Percentiles rank a stretch among this genome's conserved stretches.
Conservation (phyloP, 2,113 vertebrate species). For the Urocynchramus pylzowi region DNA sequence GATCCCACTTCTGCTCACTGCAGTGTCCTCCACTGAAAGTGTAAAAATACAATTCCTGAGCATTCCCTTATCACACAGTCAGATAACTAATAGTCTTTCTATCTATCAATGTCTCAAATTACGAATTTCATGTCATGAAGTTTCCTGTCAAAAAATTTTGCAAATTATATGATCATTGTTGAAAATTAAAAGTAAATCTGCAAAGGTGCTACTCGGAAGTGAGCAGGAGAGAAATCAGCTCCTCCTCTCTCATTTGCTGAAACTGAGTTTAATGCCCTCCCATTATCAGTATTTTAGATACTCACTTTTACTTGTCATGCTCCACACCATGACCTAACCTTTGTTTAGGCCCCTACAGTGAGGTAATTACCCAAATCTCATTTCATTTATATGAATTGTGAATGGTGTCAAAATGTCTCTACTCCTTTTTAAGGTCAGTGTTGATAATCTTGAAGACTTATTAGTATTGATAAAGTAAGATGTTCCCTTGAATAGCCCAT, state of each 20-base stretch:
- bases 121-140: not conserved
- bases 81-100: not conserved
- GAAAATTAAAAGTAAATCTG: not conserved
- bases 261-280: not conserved
- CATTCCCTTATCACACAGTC: not conserved
- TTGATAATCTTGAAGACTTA: conserved; percentile 3
- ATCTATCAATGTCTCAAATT: not conserved
- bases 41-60: not conserved
- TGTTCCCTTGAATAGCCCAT: not conserved
- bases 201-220: not conserved
- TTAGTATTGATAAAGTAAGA: conserved; percentile 29
- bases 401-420: conserved; percentile 12
- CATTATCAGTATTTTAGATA: not conserved
- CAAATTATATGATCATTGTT: not conserved
- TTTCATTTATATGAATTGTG: not conserved
- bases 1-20: not conserved
- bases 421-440: conserved; percentile 29
- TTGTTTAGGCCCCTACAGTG: not conserved
- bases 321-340: not conserved
- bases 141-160: not conserved
- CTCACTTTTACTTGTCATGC: not conserved
- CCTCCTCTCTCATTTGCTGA: not conserved
- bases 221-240: not conserved
- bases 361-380: not conserved
- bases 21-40: not conserved